Evolutionary conservation across 2,113 vertebrate genomes (phyloP).

Genomic region (Synodontis membranacea): DNA sequence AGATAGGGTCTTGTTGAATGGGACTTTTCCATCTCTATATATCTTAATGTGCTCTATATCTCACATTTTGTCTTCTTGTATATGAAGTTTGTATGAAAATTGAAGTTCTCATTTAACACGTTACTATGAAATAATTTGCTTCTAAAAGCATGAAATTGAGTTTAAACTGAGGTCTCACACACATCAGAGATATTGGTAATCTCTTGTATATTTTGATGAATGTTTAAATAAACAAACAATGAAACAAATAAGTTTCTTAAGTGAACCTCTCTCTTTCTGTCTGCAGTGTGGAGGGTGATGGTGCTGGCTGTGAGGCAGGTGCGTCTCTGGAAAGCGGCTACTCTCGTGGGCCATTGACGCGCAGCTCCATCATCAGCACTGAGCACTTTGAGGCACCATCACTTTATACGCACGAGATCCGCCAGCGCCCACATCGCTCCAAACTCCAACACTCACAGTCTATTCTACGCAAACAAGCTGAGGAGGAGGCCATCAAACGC

Average conservation of each 20-base stretch:
- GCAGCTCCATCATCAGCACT: constrained; percentile 75
- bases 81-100: neutral
- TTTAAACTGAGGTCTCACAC: no score
- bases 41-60: no score
- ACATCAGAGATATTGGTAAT: neutral
- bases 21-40: no score
- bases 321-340: constrained; percentile 82
- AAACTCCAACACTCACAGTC: constrained; percentile 94
- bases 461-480: constrained; percentile 94
- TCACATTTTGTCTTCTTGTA: neutral
- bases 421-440: constrained; percentile 74
- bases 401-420: constrained; percentile 80
- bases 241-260: neutral
- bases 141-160: neutral
- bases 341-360: constrained; percentile 81
- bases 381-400: constrained; percentile 81
- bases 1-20: neutral
- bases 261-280: constrained; percentile 29
- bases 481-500: constrained; percentile 97
- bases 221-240: neutral
- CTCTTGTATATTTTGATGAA: neutral
- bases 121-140: neutral
- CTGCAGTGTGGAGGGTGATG: constrained; percentile 91
- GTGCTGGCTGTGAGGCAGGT: constrained; percentile 81
- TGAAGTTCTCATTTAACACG: neutral